Percentiles rank a stretch among this genome's conserved stretches.
These are phyloP conservation scores for Mesodorylaimus sp. DNA, from an alignment of 2,888 invertebrate genomes.

Conservation along the genomic window DNA sequence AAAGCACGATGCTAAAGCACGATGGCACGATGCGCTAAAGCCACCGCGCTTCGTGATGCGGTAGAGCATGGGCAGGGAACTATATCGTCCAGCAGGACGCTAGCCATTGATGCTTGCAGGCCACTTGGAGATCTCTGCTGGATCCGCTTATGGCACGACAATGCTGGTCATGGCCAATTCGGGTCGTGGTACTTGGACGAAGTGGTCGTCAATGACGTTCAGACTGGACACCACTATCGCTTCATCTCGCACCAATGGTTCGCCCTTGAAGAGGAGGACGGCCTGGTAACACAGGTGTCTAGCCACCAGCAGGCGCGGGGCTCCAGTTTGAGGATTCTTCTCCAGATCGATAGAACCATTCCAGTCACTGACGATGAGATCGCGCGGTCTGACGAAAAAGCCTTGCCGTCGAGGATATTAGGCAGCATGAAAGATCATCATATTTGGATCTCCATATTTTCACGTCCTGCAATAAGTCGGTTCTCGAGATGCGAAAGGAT, in stretches of 20 bases:
- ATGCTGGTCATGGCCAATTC: constrained; percentile 33
- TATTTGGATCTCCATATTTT: constrained; percentile 39
- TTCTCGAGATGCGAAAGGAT: constrained; percentile 37
- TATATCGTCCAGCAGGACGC: neutral
- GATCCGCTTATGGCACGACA: constrained; percentile 38
- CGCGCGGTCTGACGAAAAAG: too few species aligned
- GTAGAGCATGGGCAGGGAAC: too few species aligned
- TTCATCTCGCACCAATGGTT: constrained; percentile 37
- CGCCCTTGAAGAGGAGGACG: constrained; percentile 38
- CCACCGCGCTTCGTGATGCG: too few species aligned
- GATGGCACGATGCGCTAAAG: too few species aligned
- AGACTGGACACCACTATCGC: constrained; percentile 23
- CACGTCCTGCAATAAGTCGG: constrained; percentile 35
- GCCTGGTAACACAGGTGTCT: constrained; percentile 18
- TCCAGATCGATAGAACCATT: too few species aligned
- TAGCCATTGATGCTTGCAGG: constrained; percentile 21
- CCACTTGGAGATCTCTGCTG: constrained; percentile 35
- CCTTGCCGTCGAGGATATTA: too few species aligned
- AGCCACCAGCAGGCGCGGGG: too few species aligned
- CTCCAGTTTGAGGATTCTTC: too few species aligned
- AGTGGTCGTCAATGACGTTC: constrained; percentile 35
- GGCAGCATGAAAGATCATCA: too few species aligned
- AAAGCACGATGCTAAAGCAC: too few species aligned
- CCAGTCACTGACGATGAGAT: too few species aligned
- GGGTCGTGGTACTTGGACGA: constrained; percentile 37